Base-by-base conservation (phyloP, 2,113 vertebrate species). In the Falco punctatus region DNA sequence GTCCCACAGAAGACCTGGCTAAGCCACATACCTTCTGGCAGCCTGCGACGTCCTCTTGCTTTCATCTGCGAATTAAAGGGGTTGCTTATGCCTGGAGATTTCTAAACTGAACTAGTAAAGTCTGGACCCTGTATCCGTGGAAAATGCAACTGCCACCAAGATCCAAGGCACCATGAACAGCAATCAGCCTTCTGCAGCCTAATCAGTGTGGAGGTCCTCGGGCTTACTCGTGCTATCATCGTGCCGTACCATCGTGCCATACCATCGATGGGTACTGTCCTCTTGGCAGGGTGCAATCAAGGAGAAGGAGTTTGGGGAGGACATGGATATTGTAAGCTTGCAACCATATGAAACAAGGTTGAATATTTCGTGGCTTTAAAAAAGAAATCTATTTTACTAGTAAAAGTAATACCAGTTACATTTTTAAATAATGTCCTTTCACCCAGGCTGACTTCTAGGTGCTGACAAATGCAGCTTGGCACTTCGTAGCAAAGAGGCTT, bases 191-290 rank as follows among this genome's bases (percentile, higher is more conserved):
- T 38, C 24, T 85, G 40, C 65, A 48, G 10, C 16, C 3, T 61
- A 11, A 51, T 81, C 15, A 11, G 17, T n/a, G 11, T 2, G 0
- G 55, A 33, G 55, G 19, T 79, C 19, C 62, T 38, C 1, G 2
- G 21, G 33, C 44, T 79, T 59, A 13, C 9, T 58, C 9, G 6
- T 44, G 28, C 42, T 84, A 9, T 77, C 32, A 2, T 35, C 22
- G 35, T 35, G 35, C 35, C 35, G 7, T 35, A 35, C 35, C 32
- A 2, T 35, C 22, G 35, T 35, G 35, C 35, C 35, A 35, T 35
- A 35, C 35, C 32, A 2, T 35, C 22, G 13, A 38, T 1, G 1
- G 27, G 16, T 72, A 5, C 13, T 73, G 13, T 44, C 51, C 20
- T 74, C 51, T 42, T 57, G 10, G 15, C 33, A 33, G 66, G 67